These are phyloP conservation scores for Oxyruncus cristatus DNA, from an alignment of 2,113 vertebrate genomes.

Conservation along the genomic window DNA sequence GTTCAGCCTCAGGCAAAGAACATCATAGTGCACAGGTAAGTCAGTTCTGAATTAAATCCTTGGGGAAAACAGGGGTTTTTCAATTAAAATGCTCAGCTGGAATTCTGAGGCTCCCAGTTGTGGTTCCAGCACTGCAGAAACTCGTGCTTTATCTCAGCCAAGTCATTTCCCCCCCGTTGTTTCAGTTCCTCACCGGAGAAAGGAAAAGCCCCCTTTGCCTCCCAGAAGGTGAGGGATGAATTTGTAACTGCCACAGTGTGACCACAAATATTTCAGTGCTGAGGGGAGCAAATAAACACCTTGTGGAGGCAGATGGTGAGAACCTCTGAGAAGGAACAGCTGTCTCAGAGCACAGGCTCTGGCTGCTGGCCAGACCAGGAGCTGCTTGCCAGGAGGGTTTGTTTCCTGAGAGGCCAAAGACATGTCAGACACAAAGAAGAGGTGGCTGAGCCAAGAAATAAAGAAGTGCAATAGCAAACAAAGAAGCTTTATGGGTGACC, in stretches of 20 bases:
- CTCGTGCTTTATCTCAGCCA: background rate
- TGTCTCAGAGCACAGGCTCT: background rate
- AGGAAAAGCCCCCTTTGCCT: background rate
- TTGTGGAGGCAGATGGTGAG: background rate
- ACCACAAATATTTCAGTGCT: background rate
- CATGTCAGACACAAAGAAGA: background rate
- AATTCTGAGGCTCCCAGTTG: background rate
- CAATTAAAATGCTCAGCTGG: background rate
- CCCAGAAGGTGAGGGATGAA: background rate
- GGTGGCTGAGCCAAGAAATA: background rate
- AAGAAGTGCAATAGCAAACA: background rate
- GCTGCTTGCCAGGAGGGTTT: background rate
- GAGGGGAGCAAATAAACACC: background rate
- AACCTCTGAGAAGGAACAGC: background rate
- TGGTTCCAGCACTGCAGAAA: background rate
- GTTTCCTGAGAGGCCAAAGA: background rate
- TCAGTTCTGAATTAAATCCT: background rate
- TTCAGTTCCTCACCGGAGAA: background rate
- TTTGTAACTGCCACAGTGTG: background rate
- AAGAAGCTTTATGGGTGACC: background rate
- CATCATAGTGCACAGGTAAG: background rate
- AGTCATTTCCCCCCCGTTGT: background rate
- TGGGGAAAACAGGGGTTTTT: background rate
- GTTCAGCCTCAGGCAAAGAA: background rate
- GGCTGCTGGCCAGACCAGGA: background rate